phyloP scores from a whole-genome alignment of 2,888 invertebrate genomes.

The Chouioia cunea region DNA sequence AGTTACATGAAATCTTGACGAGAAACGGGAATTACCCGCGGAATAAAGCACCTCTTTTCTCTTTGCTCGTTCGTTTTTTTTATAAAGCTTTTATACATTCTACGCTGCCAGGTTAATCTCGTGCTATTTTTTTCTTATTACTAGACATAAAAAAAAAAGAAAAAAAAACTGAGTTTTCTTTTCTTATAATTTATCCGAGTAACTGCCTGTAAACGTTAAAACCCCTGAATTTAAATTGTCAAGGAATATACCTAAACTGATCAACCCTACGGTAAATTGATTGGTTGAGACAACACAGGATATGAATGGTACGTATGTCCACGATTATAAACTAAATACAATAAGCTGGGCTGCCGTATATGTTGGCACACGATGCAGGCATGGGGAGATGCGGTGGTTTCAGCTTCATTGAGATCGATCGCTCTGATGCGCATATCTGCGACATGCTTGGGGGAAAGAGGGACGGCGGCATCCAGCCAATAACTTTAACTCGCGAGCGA shows the following conservation, averaged over 20 bases:
- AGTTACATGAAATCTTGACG: constrained; percentile 34
- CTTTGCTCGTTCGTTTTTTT: constrained; percentile 3
- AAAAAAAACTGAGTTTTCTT: too few species aligned
- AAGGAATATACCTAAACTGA: too few species aligned
- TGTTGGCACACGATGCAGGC: not conserved
- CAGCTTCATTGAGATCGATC: constrained; percentile 34
- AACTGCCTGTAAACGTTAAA: not conserved
- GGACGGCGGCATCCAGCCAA: constrained; percentile 16
- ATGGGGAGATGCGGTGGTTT: not conserved
- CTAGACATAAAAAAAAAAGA: too few species aligned
- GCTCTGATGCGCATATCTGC: constrained; percentile 5
- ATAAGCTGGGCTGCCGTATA: not conserved
- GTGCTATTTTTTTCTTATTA: too few species aligned
- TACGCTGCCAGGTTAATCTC: not conserved
- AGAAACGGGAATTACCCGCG: constrained; percentile 26
- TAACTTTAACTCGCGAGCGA: constrained; percentile 35
- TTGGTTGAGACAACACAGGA: too few species aligned
- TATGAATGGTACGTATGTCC: too few species aligned
- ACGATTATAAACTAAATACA: constrained; percentile 12
- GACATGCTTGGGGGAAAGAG: not conserved
- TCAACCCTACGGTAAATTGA: too few species aligned
- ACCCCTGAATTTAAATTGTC: not conserved
- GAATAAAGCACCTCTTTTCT: constrained; percentile 18
- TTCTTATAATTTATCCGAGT: not conserved
- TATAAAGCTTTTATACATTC: constrained; percentile 13